Base-by-base conservation (phyloP, 2,113 vertebrate genomes). In the Ammospiza caudacuta region DNA sequence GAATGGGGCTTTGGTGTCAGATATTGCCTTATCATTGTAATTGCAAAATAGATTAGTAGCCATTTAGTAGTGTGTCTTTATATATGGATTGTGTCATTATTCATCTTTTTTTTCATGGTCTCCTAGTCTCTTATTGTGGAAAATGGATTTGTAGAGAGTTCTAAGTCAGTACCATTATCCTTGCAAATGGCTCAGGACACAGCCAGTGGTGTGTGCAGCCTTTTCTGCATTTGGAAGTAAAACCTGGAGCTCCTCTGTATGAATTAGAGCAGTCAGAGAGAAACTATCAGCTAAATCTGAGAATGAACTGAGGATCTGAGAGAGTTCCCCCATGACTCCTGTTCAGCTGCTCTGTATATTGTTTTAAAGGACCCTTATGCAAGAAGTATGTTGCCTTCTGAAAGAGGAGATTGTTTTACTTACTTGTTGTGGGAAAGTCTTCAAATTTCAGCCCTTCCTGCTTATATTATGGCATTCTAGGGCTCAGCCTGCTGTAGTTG, bases 361-460 rank as follows among this genome's bases (percentile, higher is more conserved):
- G 89, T 97, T 96, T 87, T 96, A 94, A 94, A 91, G 74, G 69
- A 92, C 52, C 37, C 49, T 91, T 43, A 49, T 75, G 73, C 90
- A 82, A 69, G 88, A 89, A 73, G 63, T 54, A 68, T 31, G 31
- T 83, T 89, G 73, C 73, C 20, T 94, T 94, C 94, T 97, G 92
- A 96, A 97, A 90, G 90, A 88, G 61, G 29, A 94, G 92, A 82
- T 87, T 95, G 93, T 96, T 96, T 94, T 57, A 92, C 92, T 94
- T 72, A 66, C 70, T 95, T 96, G 83, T 95, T 78, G 92, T 94
- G 83, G 94, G 73, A 89, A 94, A 58, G 54, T 81, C 90, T 41
- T 96, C 94, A 79, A 86, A 93, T 96, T 96, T 92, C 92, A 96
- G 69, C 77, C 80, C 62, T 97, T 96, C 90, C 92, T 96, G 94